phyloP scores from a whole-genome alignment of 1,140 invertebrate genomes.

The Cotesia chilonis region DNA sequence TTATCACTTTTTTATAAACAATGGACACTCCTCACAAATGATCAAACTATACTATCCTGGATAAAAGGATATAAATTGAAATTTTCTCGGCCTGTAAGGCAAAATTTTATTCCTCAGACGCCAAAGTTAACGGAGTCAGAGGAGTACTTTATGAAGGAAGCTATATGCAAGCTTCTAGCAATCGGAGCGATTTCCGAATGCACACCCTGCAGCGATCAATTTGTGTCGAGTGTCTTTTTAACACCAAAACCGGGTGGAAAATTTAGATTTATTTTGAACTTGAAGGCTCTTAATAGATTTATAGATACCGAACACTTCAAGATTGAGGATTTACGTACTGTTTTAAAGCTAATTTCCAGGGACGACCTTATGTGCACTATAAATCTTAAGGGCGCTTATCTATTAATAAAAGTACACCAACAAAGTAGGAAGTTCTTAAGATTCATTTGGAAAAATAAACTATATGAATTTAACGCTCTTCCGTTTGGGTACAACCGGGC shows the following conservation, averaged over 20 bases:
- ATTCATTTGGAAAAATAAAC: background rate
- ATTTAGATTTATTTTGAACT: background rate
- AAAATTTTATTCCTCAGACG: background rate
- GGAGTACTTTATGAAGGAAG: background rate
- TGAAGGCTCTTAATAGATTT: background rate
- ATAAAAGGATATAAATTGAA: background rate
- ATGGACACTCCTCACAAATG: conserved; percentile 6
- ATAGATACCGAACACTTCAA: conserved; percentile 3
- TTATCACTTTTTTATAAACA: conserved; percentile 1
- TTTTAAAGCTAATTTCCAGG: background rate
- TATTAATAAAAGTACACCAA: background rate
- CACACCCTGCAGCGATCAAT: background rate
- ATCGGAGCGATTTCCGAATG: background rate
- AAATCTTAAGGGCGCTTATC: background rate
- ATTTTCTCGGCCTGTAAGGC: background rate
- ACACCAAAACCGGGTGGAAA: background rate
- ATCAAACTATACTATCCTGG: background rate
- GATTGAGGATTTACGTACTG: background rate
- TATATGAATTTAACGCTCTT: background rate
- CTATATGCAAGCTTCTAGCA: background rate
- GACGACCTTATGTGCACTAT: background rate
- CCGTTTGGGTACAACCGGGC: background rate
- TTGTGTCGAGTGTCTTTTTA: background rate
- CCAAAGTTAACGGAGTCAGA: background rate
- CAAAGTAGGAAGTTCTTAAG: background rate